Conservation (phyloP, 2,797 vertebrate genomes). For the Channa striata region DNA sequence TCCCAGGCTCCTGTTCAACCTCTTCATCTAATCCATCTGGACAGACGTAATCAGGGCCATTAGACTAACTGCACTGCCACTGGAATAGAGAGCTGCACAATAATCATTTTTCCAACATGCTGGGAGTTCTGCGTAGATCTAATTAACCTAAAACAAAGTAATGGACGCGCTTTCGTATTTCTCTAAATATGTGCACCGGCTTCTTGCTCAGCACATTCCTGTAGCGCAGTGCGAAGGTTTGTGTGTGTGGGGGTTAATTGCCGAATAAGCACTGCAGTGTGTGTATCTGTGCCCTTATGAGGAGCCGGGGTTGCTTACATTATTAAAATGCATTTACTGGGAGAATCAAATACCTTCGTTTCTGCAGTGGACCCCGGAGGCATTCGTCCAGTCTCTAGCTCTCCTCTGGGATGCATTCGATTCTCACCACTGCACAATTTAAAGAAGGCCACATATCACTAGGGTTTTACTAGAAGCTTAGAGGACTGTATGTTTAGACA, state of each 20-base stretch:
- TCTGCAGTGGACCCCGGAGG: slow-evolving; percentile 38
- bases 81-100: slow-evolving; percentile 56
- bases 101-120: slow-evolving; percentile 60
- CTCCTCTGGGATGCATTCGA: slow-evolving; percentile 55
- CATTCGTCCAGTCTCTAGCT: slow-evolving; percentile 42
- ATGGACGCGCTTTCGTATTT: slow-evolving; percentile 19
- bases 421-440: slow-evolving; percentile 65
- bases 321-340: slow-evolving; percentile 61
- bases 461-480: slow-evolving; percentile 35
- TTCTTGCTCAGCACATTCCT: slow-evolving; percentile 45
- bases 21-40: slow-evolving; percentile 58
- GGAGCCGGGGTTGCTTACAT: slow-evolving; percentile 48
- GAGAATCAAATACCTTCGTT: slow-evolving; percentile 52
- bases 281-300: slow-evolving; percentile 15
- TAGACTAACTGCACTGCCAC: slow-evolving; percentile 50
- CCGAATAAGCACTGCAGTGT: slow-evolving; percentile 25
- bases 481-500: slow-evolving; percentile 59
- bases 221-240: slow-evolving; percentile 17
- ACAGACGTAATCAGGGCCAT: slow-evolving; percentile 67
- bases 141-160: slow-evolving; percentile 49
- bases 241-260: slow-evolving; percentile 31
- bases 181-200: slow-evolving; percentile 23
- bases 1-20: slow-evolving; percentile 51
- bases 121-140: slow-evolving; percentile 43
- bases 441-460: slow-evolving; percentile 53